Evolutionary conservation across 2,888 invertebrate genomes (phyloP), one percentile per base, ranked within the genome.

Genomic region (Dasysyrphus tricinctus): DNA sequence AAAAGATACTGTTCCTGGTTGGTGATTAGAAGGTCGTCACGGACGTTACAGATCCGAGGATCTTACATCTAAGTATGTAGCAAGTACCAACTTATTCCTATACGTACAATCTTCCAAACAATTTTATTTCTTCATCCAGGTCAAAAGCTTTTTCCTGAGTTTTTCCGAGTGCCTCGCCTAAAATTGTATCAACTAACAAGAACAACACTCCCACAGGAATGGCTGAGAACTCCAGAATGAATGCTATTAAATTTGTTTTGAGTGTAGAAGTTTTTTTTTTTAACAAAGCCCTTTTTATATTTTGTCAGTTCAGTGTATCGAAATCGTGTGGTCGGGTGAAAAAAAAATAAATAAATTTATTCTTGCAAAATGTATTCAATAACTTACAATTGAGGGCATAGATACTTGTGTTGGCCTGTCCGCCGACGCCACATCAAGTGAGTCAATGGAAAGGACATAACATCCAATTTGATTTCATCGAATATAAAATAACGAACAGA

Each of bases 391-490:
- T 29, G 77, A 69, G 76, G 74, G 67, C 47, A 56, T 56, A 83
- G 79, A 83, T 83, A 75, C 80, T 76, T 70, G 57, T 80, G 49
- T 44, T 56, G 57, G 74, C 49, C 77, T 73, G 54, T 70, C 77
- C 73, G 65, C 72, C 49, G 57, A 42, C 70, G 47, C 57, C 32
- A 59, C 59, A 80, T 69, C 74, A 51, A 65, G 19, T 56, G 77
- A 81, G 76, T 80, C 77, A 85, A 85, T 86, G 78, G 81, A 81
- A 86, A 54, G 85, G 85, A 86, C 85, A 78, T 81, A 86, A 86
- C 81, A 81, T 81, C 81, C 85, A 81, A 86, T 86, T 86, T 86
- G 77, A 86, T 86, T 86, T 78, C 81, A 78, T 81, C 74, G 85
- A 70, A 78, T 86, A 78, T 81, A 86, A 81, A 81, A 86, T 81